phyloP scores from a whole-genome alignment of 2,888 invertebrate genomes.

The Agelastica alni region DNA sequence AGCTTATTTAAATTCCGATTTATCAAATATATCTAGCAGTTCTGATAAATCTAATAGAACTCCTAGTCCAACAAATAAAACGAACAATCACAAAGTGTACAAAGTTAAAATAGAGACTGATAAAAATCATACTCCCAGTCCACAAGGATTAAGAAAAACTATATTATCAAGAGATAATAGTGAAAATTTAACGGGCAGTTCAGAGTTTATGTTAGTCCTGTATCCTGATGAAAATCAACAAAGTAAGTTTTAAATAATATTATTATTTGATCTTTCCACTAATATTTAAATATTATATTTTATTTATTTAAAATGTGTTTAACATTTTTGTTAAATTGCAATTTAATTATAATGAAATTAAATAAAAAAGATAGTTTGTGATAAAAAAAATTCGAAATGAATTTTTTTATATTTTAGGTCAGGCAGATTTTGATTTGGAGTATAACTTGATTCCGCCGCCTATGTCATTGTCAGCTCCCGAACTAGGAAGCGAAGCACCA shows the following conservation, averaged over 20 bases:
- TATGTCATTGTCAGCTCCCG: constrained; percentile 81
- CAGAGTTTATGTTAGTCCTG: constrained; percentile 81
- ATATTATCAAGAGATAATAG: constrained; percentile 48
- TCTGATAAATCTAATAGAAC: constrained; percentile 34
- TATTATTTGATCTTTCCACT: too few species aligned
- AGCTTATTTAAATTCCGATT: constrained; percentile 14
- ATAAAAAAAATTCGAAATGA: too few species aligned
- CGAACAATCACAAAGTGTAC: constrained; percentile 24
- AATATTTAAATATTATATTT: too few species aligned
- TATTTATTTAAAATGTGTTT: too few species aligned
- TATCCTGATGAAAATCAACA: constrained; percentile 50
- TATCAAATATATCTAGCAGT: constrained; percentile 25
- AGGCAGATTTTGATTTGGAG: constrained; percentile 62
- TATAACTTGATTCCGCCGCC: constrained; percentile 76
- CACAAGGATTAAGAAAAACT: constrained; percentile 30
- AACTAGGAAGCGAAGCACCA: constrained; percentile 68
- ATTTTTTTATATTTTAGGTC: constrained; percentile 29
- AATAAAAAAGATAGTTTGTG: too few species aligned
- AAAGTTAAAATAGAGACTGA: constrained; percentile 32
- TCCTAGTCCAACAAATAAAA: constrained; percentile 34
- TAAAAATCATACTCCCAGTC: constrained; percentile 16
- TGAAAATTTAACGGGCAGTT: constrained; percentile 66
- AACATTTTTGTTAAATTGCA: too few species aligned
- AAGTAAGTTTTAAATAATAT: constrained; percentile 45
- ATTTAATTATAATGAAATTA: too few species aligned